phyloP scores from a whole-genome alignment of 2,797 vertebrate genomes.

The Peromyscus eremicus region DNA sequence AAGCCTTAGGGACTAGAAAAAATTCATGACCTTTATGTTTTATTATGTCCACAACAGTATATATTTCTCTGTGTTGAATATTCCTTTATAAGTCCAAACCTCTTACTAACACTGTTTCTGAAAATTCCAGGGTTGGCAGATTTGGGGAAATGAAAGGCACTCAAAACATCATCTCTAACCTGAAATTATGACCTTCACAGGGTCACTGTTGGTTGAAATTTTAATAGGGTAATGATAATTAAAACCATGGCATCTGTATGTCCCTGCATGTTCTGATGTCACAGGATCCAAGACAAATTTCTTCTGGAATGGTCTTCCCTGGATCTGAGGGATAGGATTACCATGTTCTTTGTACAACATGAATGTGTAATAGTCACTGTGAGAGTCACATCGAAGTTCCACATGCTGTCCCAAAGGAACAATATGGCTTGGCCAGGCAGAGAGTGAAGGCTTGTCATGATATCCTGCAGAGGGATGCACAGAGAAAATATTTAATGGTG shows the following conservation, averaged over 20 bases:
- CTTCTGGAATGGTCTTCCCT: no score
- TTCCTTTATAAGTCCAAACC: no score
- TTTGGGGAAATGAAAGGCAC: no score
- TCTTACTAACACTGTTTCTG: no score
- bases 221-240: accelerated
- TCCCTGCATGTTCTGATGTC: not conserved
- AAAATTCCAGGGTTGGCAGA: not conserved
- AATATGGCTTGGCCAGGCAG: not conserved
- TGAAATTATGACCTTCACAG: not conserved
- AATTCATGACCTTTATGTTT: not conserved
- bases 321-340: not conserved
- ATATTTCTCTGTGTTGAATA: not conserved
- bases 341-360: not conserved
- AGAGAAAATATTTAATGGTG: accelerated
- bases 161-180: not conserved
- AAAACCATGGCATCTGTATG: not conserved
- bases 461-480: not conserved
- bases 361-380: no score
- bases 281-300: not conserved
- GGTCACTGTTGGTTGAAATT: not conserved
- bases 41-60: not conserved
- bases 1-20: not conserved
- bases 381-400: not conserved
- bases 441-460: not conserved
- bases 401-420: not conserved